Base-by-base conservation (phyloP, 1,140 invertebrate species). In the Bombus picipes region DNA sequence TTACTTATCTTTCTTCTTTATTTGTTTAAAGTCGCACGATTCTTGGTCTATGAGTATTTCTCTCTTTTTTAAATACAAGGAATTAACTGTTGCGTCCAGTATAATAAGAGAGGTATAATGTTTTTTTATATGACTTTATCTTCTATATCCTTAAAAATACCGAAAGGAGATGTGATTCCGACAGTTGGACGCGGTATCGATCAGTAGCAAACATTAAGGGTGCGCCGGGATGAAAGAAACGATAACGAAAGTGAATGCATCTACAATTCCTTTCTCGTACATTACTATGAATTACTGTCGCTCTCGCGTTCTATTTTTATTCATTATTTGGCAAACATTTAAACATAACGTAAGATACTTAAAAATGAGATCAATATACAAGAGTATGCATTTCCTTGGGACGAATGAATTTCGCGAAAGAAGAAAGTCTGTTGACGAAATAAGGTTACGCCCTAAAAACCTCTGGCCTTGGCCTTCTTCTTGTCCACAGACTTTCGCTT, bases 391-490 rank as follows among this genome's bases (percentile, higher is more conserved):
- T 65, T n/a, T 47, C 32, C 18, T 32, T 62, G 25, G n/a, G 10
- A 13, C 22, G 8, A 37, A 72, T 65, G 75, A 43, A 62, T n/a
- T 37, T 68, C 18, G 32, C 3, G 73, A 68, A 68, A 59, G n/a
- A 34, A 28, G 34, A 28, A 62, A 78, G 32, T 10, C 32, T 76
- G 37, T 65, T 71, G 15, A 47, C 15, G 25, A 74, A 43, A 93
- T 86, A 81, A 79, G 90, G 87, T 88, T 90, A 57, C 68, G 28
- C 76, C 73, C 88, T 78, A 76, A 91, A 91, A 91, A 37, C 25
- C 88, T 68, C 74, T 81, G 71, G 72, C 92, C 92, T 90, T 93
- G 92, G 88, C 92, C 92, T 73, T 90, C 59, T 93, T 89, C 3
- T 41, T 53, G 1, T 3, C 22, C 2, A n/a, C 15, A 28, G 13